Base-by-base conservation (phyloP, 2,888 invertebrate species). In the Digitonthophagus gazella region DNA sequence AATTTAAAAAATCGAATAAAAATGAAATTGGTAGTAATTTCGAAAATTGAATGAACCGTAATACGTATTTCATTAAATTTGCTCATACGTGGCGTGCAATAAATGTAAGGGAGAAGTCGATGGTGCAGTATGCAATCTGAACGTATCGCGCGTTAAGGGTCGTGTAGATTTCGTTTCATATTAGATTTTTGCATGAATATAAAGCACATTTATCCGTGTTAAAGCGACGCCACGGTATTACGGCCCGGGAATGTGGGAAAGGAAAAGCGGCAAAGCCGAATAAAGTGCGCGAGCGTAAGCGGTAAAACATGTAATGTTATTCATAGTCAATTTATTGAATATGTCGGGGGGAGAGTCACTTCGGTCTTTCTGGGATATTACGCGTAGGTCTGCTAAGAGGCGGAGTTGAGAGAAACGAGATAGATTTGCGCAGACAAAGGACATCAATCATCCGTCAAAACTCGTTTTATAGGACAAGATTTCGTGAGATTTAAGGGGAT, bases 291-390 rank as follows among this genome's bases (percentile, higher is more conserved):
- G 61, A 61, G 18, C 61, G 19, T 61, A 61, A 61, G 19, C 61
- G 61, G 65, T 54, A 44, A 67, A 63, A 67, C 56, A 19, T 67
- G 67, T 67, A 67, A 67, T 67, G 54, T 63, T 63, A 67, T 67
- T 67, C 67, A 67, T 67, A 67, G 67, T 67, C 63, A 67, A 64
- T 67, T 64, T 67, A 67, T 67, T 63, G 63, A 67, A 67, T 61
- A 61, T 61, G 19, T 20, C 18, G 28, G 28, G 28, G 28, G 28
- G 11, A 44, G 11, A 44, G 28, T 44, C 28, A 8, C 28, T 44
- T 44, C 28, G n/a, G n/a, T n/a, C n/a, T n/a, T n/a, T 44, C 11
- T 11, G 11, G 11, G 28, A 44, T 44, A 44, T 44, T 44, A 44
- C 28, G 28, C n/a, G 28, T 8, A 44, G 11, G 28, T 44, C 28